These are phyloP conservation scores for Mesorhabditis spiculigera DNA, from an alignment of 2,888 invertebrate genomes.

Conservation along the genomic window DNA sequence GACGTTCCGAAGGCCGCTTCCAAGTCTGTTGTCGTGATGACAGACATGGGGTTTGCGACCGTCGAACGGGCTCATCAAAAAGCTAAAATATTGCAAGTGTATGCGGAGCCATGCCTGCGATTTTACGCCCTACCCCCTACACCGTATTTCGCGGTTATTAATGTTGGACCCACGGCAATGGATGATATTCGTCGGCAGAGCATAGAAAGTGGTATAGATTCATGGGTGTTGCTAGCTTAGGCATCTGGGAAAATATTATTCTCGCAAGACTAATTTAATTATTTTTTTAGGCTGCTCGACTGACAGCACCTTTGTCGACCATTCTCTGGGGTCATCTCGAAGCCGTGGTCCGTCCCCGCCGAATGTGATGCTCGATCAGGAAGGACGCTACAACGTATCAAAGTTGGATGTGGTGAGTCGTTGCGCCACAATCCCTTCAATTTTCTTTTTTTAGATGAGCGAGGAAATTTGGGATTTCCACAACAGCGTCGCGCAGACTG, in stretches of 20 bases:
- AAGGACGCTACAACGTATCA: conserved; percentile 27
- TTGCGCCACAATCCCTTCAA: conserved; percentile 13
- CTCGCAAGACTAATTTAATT: too few relatives aligned
- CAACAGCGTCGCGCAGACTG: conserved; percentile 45
- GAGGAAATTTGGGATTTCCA: conserved; percentile 55
- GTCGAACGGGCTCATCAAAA: conserved; percentile 32
- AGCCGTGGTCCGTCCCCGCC: conserved; percentile 23
- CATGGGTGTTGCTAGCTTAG: too few relatives aligned
- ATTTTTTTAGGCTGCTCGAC: not conserved
- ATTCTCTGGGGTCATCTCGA: too few relatives aligned
- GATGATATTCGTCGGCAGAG: too few relatives aligned
- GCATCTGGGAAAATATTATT: too few relatives aligned
- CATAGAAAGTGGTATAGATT: too few relatives aligned
- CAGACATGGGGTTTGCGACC: conserved; percentile 27
- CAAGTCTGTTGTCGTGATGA: conserved; percentile 19
- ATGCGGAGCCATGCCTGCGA: conserved; percentile 26
- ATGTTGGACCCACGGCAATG: not conserved
- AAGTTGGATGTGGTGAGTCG: conserved; percentile 41
- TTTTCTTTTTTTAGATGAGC: conserved; percentile 38
- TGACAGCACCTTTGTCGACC: not conserved
- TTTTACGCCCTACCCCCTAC: conserved; percentile 26
- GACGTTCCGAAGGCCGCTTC: too few relatives aligned
- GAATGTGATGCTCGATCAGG: conserved; percentile 16
- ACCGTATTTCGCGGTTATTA: conserved; percentile 14
- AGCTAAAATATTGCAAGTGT: conserved; percentile 25